Evolutionary conservation across 2,888 invertebrate species (phyloP), one percentile per base, ranked within the genome.

Genomic region (Melolontha melolontha): DNA sequence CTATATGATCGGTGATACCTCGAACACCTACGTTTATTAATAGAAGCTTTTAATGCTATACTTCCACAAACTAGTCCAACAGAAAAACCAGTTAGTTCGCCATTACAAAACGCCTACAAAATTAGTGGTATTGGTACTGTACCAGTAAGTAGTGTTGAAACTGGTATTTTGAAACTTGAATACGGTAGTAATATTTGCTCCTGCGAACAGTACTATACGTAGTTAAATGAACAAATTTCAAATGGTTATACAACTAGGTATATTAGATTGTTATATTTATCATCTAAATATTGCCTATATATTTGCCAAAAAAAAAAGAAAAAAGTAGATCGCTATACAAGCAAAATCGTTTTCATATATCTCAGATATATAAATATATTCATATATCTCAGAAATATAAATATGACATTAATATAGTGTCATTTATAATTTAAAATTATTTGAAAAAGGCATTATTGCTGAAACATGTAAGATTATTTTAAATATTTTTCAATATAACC

Each of bases 231-330:
- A 82, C 97, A 98, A 87, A 99, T 99, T 85, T 91, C 94, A 83
- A 96, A 96, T 83, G 99, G 99, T 74, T 99, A 99, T 88, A 96
- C 98, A 73, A 99, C 99, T n/a, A n/a, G n/a, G n/a, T 72, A 98
- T 99, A 75, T 89, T 99, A 85, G 99, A 99, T 92, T 99, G 99
- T 86, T 98, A 99, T 92, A 99, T n/a, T n/a, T n/a, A n/a, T n/a
- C 99, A 71, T 97, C 98, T n/a, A 80, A 99, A 99, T 87, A 99
- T 99, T 86, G 98, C 98, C 81, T 99, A 99, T 91, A 99, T 98
- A 86, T 99, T 99, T 87, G 91, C 93, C 66, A n/a, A n/a, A 97
- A 98, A 86, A 96, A 99, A 85, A 95, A 96, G 87, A 96, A 98
- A 85, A 98, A 99, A 86, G 95, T 95, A 77, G 98, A 98, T 87